These are phyloP conservation scores for Portevinia maculata DNA, from an alignment of 2,888 invertebrate genomes.

Conservation along the genomic window DNA sequence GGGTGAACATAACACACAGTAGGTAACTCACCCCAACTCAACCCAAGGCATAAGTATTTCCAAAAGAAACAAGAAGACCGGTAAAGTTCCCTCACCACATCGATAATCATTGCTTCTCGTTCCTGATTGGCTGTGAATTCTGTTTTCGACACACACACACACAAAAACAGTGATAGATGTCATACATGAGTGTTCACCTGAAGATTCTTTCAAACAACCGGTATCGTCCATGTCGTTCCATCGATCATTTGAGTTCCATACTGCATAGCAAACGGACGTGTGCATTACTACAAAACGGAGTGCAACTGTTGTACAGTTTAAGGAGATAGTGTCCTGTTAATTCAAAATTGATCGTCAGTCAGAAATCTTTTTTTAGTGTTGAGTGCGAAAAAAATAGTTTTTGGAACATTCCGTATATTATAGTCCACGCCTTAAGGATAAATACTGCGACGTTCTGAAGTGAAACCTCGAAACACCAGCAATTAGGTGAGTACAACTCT, in stretches of 20 bases:
- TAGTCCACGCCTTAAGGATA: conserved; percentile 12
- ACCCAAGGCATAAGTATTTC: conserved; percentile 7
- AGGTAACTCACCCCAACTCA: conserved; percentile 49
- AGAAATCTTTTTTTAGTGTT: not conserved
- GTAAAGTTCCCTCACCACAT: conserved; percentile 23
- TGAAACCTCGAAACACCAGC: not conserved
- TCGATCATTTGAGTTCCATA: conserved; percentile 46
- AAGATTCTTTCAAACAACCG: conserved; percentile 52
- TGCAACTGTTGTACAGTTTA: conserved; percentile 2
- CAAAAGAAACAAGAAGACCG: conserved; percentile 6
- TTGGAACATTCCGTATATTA: not conserved
- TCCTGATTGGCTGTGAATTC: conserved; percentile 34
- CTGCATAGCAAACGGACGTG: conserved; percentile 46
- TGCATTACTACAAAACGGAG: conserved; percentile 17
- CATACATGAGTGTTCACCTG: conserved; percentile 22
- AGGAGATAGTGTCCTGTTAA: not conserved
- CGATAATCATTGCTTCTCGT: conserved; percentile 14
- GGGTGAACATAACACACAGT: conserved; percentile 29
- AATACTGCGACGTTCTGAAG: conserved; percentile 4
- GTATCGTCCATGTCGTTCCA: conserved; percentile 13
- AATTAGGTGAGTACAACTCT: conserved; percentile 55
- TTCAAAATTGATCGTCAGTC: conserved; percentile 7
- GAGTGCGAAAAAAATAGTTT: not conserved
- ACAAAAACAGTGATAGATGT: conserved; percentile 1
- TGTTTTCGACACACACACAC: conserved; percentile 1